Conservation (phyloP, 1,140 invertebrate species). For the Protaetia brevitarsis region DNA sequence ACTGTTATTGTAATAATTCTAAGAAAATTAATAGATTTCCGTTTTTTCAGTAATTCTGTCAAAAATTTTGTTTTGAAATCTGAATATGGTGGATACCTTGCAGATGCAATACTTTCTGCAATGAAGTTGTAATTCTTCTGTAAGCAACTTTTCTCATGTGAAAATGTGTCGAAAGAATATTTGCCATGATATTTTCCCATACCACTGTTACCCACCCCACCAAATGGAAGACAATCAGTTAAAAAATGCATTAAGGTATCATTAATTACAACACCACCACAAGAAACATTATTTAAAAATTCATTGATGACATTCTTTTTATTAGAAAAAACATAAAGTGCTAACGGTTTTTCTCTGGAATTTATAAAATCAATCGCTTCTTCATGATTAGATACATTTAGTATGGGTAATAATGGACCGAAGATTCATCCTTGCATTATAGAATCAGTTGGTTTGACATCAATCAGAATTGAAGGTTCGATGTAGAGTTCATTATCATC, state of each 20-base stretch:
- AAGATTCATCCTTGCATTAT: conserved; percentile 95
- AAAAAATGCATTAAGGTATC: conserved; percentile 86
- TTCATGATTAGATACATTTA: conserved; percentile 76
- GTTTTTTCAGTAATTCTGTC: conserved; percentile 16
- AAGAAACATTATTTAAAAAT: conserved; percentile 67
- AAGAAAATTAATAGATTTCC: neutral
- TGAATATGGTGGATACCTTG: conserved; percentile 41
- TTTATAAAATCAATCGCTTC: conserved; percentile 90
- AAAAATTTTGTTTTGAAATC: conserved; percentile 25
- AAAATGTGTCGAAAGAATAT: conserved; percentile 87
- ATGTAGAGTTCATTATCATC: conserved; percentile 76
- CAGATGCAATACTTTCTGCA: conserved; percentile 65
- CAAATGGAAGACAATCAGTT: conserved; percentile 77
- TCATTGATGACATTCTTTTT: conserved; percentile 56
- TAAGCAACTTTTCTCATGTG: conserved; percentile 86
- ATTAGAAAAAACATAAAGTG: conserved; percentile 76
- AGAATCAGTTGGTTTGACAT: conserved; percentile 67
- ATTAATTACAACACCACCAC: conserved; percentile 83
- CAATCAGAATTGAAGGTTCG: conserved; percentile 77
- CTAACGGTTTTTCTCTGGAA: conserved; percentile 79
- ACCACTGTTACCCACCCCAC: conserved; percentile 85
- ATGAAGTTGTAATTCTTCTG: conserved; percentile 67
- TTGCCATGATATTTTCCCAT: conserved; percentile 92
- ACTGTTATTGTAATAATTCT: too few relatives aligned
- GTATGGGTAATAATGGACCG: conserved; percentile 88